Evolutionary conservation across 2,797 vertebrate species (phyloP).

Genomic region (Carcharodon carcharias): DNA sequence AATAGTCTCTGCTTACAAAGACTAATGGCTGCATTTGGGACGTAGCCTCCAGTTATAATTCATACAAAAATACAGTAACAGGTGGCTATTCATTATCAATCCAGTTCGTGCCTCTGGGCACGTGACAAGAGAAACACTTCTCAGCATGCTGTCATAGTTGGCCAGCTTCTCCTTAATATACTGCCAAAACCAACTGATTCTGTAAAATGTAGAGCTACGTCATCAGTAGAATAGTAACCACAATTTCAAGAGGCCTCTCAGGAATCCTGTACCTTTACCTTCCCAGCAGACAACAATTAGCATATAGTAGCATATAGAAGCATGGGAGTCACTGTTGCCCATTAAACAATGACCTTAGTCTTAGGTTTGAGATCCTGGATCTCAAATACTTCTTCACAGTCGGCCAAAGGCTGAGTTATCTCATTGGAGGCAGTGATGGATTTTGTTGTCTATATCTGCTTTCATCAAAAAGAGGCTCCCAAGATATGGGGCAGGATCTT

Average conservation of each 20-base stretch:
- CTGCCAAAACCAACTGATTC: neutral
- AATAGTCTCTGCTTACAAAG: neutral
- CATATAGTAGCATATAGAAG: no score
- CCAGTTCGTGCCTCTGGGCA: neutral
- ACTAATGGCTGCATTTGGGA: neutral
- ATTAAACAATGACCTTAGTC: no score
- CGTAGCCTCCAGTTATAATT: neutral
- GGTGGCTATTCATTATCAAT: neutral
- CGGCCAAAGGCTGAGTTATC: no score
- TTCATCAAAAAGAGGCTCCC: no score
- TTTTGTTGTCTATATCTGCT: no score
- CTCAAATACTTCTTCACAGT: no score
- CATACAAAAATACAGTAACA: neutral
- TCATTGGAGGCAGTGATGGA: no score
- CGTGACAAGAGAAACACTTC: neutral
- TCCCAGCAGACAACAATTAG: neutral
- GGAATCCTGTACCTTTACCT: neutral
- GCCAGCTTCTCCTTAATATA: neutral
- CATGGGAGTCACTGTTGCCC: no score
- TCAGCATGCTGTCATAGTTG: neutral
- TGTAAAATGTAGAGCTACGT: neutral
- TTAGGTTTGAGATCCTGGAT: no score
- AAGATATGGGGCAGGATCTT: no score
- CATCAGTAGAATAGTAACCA: no score
- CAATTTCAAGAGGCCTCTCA: no score